Base-by-base conservation (phyloP, 2,888 invertebrate genomes). In the Heteropelma amictum region DNA sequence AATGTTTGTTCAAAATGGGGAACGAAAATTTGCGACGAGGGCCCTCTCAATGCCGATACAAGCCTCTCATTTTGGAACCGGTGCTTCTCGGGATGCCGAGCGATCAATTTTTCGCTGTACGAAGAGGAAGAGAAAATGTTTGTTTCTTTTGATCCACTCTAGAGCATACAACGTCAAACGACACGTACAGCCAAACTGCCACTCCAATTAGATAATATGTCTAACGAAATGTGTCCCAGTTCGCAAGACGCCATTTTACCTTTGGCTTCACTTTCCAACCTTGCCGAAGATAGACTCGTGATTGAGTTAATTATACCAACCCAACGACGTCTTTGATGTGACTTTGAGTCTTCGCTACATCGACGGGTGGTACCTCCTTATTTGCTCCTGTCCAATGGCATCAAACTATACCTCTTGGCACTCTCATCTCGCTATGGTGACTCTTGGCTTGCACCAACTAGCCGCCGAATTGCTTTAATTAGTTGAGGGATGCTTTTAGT, bases 301-400 rank as follows among this genome's bases (percentile, higher is more conserved):
- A 85, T 86, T 83, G 84, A 85, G 80, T 85, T 86, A 85, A 87
- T 87, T 84, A 86, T 6, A 10, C 78, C 77, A 77, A 75, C 21
- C 4, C 72, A 70, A 26, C 56, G 47, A n/a, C 74, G 77, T 77
- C 82, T 81, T 80, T 78, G 83, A 83, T 78, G 81, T 75, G 73
- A 79, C 79, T 81, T 71, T 42, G 54, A 38, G 45, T 17, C 12
- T 35, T 38, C 35, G 28, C 33, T 21, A 21, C 23, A 26, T 38
- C n/a, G 17, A 12, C 14, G 38, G 26, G 19, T 35, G 17, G 33
- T 35, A 2, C 45, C 12, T n/a, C 5, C 19, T 30, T 6, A 17
- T 30, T 40, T 14, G 8, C 30, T n/a, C n/a, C 30, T 28, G n/a
- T 53, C 23, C 42, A 42, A 53, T 26, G 38, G 8, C 21, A 7